Base-by-base conservation (phyloP, 1,140 invertebrate genomes). In the Sminthurides bifidus region DNA sequence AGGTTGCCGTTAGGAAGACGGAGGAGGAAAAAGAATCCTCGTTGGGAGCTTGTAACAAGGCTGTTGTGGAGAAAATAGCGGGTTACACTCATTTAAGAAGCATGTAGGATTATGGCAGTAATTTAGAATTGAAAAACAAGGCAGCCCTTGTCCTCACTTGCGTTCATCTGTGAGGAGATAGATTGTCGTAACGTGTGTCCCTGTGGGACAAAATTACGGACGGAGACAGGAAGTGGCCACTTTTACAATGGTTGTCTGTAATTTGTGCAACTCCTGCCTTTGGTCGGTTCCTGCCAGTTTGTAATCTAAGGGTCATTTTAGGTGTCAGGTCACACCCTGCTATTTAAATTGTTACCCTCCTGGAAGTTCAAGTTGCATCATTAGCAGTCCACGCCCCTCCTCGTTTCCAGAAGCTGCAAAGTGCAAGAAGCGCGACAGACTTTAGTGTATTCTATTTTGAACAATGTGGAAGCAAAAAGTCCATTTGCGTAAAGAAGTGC, bases 291-390 rank as follows among this genome's bases (percentile, higher is more conserved):
- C 29, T 29, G 44, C 33, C 41, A 37, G 35, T 51, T 59, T 60
- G 49, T 59, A 56, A 60, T 60, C 49, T 57, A 44, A 44, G 56
- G 56, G 52, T 59, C 60, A 62, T 62, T 62, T 56, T 53, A 63
- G 60, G 60, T 59, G 57, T 63, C 43, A 60, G 53, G 49, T 63
- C 60, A 59, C 60, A 41, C 60, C 58, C 44, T 45, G 5, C 19
- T 52, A 15, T 53, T 53, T 53, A 41, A 37, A 12, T 35, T n/a
- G 8, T n/a, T 35, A 35, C 33, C 33, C n/a, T 43, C 41, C 8
- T 19, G 17, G 8, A 8, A 10, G 8, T 15, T 15, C 41, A 21
- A 43, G 19, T 12, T 10, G 41, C 8, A 43, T 10, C 8, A 12
- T 8, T 43, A 19, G 41, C 41, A 10, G 41, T 43, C 8, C 12